These are phyloP conservation scores for Pedionomus torquatus DNA, from an alignment of 2,113 vertebrate species.

Conservation along the genomic window DNA sequence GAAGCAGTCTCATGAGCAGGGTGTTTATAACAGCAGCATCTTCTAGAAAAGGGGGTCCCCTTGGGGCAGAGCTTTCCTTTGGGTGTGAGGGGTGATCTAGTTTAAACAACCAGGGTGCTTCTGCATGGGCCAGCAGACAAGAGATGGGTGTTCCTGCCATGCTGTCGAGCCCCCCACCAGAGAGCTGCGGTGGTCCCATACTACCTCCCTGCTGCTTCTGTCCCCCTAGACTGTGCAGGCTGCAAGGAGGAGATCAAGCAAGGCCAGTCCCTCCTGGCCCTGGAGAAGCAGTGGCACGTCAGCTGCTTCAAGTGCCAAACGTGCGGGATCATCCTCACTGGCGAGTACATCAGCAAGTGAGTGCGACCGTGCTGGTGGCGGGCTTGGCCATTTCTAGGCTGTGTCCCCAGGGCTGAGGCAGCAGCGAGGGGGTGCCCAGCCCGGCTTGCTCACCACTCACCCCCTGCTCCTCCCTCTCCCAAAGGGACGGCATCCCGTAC, in stretches of 20 bases:
- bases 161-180: fast-evolving
- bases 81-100: fast-evolving
- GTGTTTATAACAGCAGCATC: not conserved
- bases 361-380: not conserved
- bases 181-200: fast-evolving
- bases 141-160: not conserved
- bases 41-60: not conserved
- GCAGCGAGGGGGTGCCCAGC: not conserved
- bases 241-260: slow-evolving; percentile 97
- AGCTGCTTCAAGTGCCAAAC: slow-evolving; percentile 98
- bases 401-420: no score
- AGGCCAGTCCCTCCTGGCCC: slow-evolving; percentile 93
- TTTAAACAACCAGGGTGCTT: fast-evolving
- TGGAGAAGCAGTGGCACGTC: slow-evolving; percentile 99
- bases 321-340: slow-evolving; percentile 92
- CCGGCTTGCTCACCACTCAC: fast-evolving
- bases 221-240: slow-evolving; percentile 88
- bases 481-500: slow-evolving; percentile 93
- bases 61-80: not conserved
- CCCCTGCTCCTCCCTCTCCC: slow-evolving; percentile 26
- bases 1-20: not conserved
- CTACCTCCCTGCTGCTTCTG: not conserved
- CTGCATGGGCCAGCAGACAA: fast-evolving
- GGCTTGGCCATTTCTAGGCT: not conserved
- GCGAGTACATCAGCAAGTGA: slow-evolving; percentile 99